Percentiles rank a stretch among this genome's conserved stretches.
phyloP scores from a whole-genome alignment of 2,888 invertebrate genomes.

The Steinernema carpocapsae region DNA sequence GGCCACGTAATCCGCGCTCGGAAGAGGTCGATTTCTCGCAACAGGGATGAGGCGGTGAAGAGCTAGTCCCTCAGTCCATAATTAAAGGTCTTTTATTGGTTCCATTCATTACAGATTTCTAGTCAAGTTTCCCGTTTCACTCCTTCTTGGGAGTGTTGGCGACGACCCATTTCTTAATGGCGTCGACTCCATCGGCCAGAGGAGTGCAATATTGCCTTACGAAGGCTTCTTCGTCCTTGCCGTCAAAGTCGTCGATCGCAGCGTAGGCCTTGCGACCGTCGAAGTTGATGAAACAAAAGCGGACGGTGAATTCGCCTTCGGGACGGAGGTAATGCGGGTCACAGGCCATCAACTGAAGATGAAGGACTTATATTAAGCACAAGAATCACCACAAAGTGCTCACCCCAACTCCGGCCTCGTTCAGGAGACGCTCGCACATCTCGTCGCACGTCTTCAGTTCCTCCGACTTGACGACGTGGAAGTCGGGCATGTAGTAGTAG shows the following conservation, averaged over 20 bases:
- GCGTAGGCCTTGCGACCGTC: conserved; percentile 66
- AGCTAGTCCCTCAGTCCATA: no score
- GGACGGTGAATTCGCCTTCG: conserved; percentile 65
- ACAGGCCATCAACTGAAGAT: conserved; percentile 68
- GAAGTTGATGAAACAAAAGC: conserved; percentile 69
- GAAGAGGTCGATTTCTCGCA: background rate
- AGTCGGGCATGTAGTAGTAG: conserved; percentile 70
- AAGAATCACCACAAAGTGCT: conserved; percentile 40
- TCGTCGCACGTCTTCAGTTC: conserved; percentile 65
- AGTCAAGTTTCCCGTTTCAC: no score
- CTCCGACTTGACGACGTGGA: conserved; percentile 59
- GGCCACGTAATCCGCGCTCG: background rate
- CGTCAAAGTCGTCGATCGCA: conserved; percentile 63
- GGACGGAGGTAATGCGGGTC: conserved; percentile 69
- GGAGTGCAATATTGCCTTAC: conserved; percentile 61
- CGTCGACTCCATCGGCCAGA: conserved; percentile 68
- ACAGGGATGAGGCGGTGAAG: background rate
- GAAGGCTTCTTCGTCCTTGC: conserved; percentile 61
- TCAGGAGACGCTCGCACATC: conserved; percentile 67
- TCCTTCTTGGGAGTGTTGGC: background rate
- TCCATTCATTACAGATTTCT: no score
- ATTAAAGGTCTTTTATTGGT: no score
- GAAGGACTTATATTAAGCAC: background rate
- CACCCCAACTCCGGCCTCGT: conserved; percentile 69
- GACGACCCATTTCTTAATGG: conserved; percentile 45